Evolutionary conservation across 2,888 invertebrate species (phyloP), one percentile per base, ranked within the genome.

Genomic region (Leuctra nigra): DNA sequence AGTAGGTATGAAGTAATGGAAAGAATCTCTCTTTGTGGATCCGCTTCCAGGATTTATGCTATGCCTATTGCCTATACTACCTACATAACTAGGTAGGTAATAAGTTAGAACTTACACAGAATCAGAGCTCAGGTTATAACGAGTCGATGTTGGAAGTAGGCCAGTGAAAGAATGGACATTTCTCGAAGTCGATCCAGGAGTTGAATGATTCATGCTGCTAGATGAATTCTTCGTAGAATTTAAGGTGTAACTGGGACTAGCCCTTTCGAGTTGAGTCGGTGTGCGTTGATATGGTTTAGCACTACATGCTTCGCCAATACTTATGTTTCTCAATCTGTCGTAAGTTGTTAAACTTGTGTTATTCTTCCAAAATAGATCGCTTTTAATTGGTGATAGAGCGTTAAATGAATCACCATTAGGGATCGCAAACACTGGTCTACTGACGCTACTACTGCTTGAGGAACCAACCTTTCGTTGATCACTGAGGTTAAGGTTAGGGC

Each of bases 121-220:
- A 9, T 50, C 50, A 13, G 33, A 50, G 18, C 50, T 50, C 50
- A 50, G 13, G 61, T 75, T 75, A 62, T 71, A 76, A 65, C 70
- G 69, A 4, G 74, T 72, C 0, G 76, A 73, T 35, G 73, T 68
- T 25, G 76, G 66, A 29, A 76, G 64, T 1, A 76, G 76, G 25
- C 76, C 75, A 9, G 70, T 70, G 4, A 69, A 65, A 9, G 69
- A 69, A 55, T 70, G 71, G 0, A 70, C 67, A 1, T 68, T 67
- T 59, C 63, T 64, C 57, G 64, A 67, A 7, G 44, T 7, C 1
- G 44, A 44, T 23, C 23, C 44, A 44, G 44, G 23, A 7, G 7
- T 6, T 29, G 29, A 11, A 7, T 29, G 29, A 7, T 29, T 29
- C 6, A 29, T 7, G 29, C 29, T 29, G 11, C 29, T 6, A 29